These are phyloP conservation scores for Nomada fabriciana DNA, from an alignment of 2,888 invertebrate species.

Conservation along the genomic window DNA sequence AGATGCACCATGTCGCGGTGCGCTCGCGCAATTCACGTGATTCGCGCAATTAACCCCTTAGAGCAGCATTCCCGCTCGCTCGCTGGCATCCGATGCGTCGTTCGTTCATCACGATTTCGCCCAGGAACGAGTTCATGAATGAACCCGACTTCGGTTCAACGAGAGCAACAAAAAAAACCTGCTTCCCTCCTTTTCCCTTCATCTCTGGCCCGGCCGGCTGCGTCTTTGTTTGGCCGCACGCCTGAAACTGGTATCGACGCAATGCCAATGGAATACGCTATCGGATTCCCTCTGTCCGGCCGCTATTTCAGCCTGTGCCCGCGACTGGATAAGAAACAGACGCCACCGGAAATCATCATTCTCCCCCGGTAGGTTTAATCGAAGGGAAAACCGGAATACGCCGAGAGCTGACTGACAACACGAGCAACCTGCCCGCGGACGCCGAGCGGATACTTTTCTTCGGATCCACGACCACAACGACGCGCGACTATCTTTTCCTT, in stretches of 20 bases:
- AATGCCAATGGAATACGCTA: constrained; percentile 76
- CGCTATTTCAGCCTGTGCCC: constrained; percentile 53
- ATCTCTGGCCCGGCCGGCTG: neutral
- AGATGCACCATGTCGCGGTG: constrained; percentile 64
- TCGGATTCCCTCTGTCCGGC: constrained; percentile 71
- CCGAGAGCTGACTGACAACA: constrained; percentile 71
- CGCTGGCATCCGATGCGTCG: constrained; percentile 63
- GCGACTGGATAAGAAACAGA: constrained; percentile 72
- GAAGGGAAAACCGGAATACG: constrained; percentile 77
- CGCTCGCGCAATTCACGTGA: constrained; percentile 69
- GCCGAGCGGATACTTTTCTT: constrained; percentile 47
- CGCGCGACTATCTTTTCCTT: neutral
- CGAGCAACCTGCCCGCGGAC: constrained; percentile 51
- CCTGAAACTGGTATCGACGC: constrained; percentile 73
- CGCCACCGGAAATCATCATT: constrained; percentile 82
- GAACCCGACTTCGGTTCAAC: constrained; percentile 68
- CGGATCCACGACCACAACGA: neutral
- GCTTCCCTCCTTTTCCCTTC: constrained; percentile 28
- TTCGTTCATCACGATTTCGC: constrained; percentile 70
- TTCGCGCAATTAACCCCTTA: constrained; percentile 71
- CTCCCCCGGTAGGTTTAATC: constrained; percentile 71
- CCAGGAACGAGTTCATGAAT: constrained; percentile 79
- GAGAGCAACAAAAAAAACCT: constrained; percentile 42
- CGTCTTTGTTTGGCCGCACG: constrained; percentile 7
- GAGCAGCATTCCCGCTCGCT: constrained; percentile 72